Conservation (phyloP, 1,140 invertebrate genomes). For the Cephus cinctus region DNA sequence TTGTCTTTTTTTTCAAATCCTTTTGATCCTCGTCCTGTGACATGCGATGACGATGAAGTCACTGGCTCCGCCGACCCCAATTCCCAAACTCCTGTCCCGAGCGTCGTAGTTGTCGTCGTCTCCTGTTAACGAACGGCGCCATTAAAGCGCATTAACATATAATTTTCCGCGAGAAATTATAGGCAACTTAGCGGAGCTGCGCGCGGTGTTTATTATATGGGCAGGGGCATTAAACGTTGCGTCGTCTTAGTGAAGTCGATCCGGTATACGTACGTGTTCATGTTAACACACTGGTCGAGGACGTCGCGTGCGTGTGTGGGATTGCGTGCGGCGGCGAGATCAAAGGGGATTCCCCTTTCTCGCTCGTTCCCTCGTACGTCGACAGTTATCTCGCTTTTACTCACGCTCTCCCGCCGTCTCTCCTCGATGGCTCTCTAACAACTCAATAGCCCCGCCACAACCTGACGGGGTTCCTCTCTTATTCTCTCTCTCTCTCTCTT, state of each 20-base stretch:
- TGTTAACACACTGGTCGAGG: not conserved
- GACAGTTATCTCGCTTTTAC: conserved; percentile 27
- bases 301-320: conserved; percentile 39
- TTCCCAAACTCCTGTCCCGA: too few species aligned
- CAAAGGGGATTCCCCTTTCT: conserved; percentile 39
- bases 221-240: conserved; percentile 37
- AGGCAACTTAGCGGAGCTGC: conserved; percentile 31
- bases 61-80: too few species aligned
- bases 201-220: conserved; percentile 36
- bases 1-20: too few species aligned
- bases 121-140: conserved; percentile 36
- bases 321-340: conserved; percentile 54
- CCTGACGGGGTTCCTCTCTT: not conserved
- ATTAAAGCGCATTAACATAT: conserved; percentile 37
- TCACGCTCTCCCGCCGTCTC: conserved; percentile 22
- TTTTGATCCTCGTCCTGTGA: too few species aligned
- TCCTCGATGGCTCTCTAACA: not conserved
- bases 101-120: too few species aligned
- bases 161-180: conserved; percentile 37
- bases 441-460: not conserved
- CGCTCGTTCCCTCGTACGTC: conserved; percentile 22
- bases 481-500: conserved; percentile 11
- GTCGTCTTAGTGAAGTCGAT: conserved; percentile 34
- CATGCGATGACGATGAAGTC: too few species aligned
- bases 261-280: conserved; percentile 16